Evolutionary conservation across 2,113 vertebrate species (phyloP).

Genomic region (Pipa parva): DNA sequence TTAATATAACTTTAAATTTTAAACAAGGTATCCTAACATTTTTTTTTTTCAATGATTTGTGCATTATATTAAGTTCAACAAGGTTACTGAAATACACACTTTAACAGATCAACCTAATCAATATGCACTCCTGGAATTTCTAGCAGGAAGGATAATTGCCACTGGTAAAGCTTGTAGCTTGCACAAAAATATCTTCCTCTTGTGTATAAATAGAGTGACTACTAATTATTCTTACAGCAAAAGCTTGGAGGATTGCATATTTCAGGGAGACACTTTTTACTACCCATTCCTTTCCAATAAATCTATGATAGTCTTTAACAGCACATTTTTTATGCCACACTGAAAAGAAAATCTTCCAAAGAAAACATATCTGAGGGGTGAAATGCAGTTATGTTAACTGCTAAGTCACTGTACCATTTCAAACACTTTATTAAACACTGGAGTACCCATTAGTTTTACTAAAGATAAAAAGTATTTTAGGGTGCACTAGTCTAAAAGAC

Average conservation of each 20-base stretch:
- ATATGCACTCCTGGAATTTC: conserved; percentile 19
- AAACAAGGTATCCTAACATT: no score
- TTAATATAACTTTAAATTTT: no score
- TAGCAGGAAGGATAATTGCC: conserved; percentile 13
- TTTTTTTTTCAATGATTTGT: neutral
- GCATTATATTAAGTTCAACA: neutral
- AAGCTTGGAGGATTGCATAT: neutral
- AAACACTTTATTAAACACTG: no score
- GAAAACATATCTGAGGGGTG: no score
- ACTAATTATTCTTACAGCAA: neutral
- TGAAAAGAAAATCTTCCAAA: no score
- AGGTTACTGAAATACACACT: neutral
- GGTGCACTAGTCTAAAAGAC: no score
- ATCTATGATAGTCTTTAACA: neutral
- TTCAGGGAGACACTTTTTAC: neutral
- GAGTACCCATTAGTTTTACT: no score
- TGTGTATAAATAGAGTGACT: neutral
- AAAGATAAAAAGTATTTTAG: no score
- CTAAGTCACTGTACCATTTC: no score
- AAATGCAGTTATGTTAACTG: no score
- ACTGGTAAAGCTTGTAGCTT: neutral
- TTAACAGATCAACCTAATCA: conserved; percentile 4
- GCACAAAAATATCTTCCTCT: conserved; percentile 15
- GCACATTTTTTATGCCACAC: neutral
- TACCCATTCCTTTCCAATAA: neutral